Base-by-base conservation (phyloP, 2,888 invertebrate species). In the Ichneumon xanthorius region DNA sequence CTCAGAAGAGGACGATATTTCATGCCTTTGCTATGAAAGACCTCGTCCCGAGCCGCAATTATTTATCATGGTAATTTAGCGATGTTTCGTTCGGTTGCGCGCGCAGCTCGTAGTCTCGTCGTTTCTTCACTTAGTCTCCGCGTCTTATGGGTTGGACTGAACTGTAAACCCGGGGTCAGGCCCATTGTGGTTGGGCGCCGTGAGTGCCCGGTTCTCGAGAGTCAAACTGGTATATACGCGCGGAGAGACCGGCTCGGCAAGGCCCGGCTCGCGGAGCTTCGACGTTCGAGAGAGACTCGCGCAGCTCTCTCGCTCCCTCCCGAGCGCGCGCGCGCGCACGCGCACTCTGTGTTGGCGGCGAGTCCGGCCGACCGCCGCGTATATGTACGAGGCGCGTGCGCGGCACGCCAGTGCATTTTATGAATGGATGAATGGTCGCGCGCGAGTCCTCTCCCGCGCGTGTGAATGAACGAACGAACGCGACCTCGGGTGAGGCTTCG, bases 361-460 rank as follows among this genome's bases (percentile, higher is more conserved):
- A 68, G 68, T 16, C 16, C 26, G 68, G 22, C n/a, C 11, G 55
- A 73, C 7, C 19, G 68, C n/a, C 48, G 48, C 55, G 73, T 81
- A 50, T 80, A 58, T 77, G 80, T 80, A 80, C 76, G 81, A 82
- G 82, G 87, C 89, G 88, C 88, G 90, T 89, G 89, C 88, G 80
- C 71, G 82, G 76, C 87, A 84, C 86, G 84, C 82, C 87, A 88
- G 87, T 89, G 89, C 88, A 88, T 89, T 91, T 91, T 88, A 90
- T 91, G 91, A 91, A 91, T 91, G 91, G 90, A 88, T 88, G 88
- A 89, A 89, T 89, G 88, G 89, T 89, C 75, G 82, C 30, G 73
- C 19, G 73, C 53, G 80, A 48, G 71, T 67, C 71, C 71, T 71
- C 53, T 26, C 45, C 70, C 82, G 80, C 80, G 77, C 82, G 85